phyloP scores from a whole-genome alignment of 2,113 vertebrate species.

The Coreoperca whiteheadi region DNA sequence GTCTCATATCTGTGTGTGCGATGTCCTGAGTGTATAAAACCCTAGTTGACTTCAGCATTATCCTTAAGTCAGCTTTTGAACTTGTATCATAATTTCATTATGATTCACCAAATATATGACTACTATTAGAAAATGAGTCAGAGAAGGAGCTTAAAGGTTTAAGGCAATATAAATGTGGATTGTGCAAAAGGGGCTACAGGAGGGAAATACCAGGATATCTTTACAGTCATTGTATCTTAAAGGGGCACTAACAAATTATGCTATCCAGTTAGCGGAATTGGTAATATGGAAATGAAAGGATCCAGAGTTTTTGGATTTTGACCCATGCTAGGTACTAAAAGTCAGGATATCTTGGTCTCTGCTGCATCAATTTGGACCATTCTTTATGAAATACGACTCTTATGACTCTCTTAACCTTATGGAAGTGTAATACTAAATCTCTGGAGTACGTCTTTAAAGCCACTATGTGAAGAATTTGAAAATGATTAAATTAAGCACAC shows the following conservation, averaged over 20 bases:
- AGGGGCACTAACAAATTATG: no score
- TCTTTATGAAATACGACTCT: neutral
- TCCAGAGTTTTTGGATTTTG: neutral
- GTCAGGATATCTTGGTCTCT: no score
- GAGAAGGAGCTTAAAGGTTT: neutral
- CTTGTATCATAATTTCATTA: neutral
- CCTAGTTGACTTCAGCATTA: conserved; percentile 11
- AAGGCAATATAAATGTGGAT: neutral
- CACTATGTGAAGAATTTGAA: no score
- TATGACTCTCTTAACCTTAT: neutral
- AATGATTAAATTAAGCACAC: no score
- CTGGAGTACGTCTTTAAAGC: no score
- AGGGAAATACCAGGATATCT: neutral
- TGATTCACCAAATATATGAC: neutral
- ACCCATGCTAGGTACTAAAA: no score
- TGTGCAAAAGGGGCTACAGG: neutral
- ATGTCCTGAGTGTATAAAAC: conserved; percentile 16
- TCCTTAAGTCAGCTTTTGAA: neutral
- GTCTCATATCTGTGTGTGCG: conserved; percentile 43
- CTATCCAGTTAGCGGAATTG: no score
- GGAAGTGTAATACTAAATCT: no score
- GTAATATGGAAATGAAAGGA: no score
- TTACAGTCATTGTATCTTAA: no score
- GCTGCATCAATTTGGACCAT: neutral
- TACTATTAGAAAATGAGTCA: neutral